phyloP scores from a whole-genome alignment of 2,888 invertebrate genomes.

The Globia sparganii region DNA sequence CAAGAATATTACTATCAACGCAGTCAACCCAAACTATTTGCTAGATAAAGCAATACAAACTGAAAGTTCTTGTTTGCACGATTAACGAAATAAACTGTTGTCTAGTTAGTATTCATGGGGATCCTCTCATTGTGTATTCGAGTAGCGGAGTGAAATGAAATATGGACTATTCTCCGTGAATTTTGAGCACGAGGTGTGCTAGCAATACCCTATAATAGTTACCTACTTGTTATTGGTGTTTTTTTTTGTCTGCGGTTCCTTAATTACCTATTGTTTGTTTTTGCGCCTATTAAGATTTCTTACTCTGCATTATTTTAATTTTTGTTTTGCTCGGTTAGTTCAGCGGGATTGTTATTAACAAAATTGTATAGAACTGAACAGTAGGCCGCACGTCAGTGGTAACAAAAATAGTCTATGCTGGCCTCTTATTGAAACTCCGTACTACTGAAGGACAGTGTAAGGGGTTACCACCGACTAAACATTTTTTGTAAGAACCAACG shows the following conservation, averaged over 20 bases:
- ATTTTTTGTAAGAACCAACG: background rate
- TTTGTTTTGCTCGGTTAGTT: background rate
- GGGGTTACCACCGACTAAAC: no score
- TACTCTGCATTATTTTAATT: background rate
- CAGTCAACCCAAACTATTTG: slow-evolving; percentile 63
- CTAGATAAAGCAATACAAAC: slow-evolving; percentile 80
- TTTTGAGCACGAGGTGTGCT: slow-evolving; percentile 85
- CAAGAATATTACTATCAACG: slow-evolving; percentile 52
- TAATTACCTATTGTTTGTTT: slow-evolving; percentile 43
- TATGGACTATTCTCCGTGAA: slow-evolving; percentile 88
- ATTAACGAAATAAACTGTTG: slow-evolving; percentile 89
- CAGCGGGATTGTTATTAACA: background rate
- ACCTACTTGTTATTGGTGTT: slow-evolving; percentile 72
- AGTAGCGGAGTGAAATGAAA: slow-evolving; percentile 87
- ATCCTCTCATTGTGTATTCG: slow-evolving; percentile 87
- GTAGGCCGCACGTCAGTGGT: background rate
- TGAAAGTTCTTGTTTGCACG: slow-evolving; percentile 88
- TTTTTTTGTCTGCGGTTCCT: slow-evolving; percentile 52
- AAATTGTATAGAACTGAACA: background rate
- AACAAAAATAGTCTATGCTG: background rate
- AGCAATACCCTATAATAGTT: slow-evolving; percentile 74
- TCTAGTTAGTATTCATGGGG: slow-evolving; percentile 89
- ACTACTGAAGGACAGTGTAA: background rate
- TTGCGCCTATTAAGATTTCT: background rate
- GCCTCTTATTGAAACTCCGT: background rate